Evolutionary conservation across 1,140 invertebrate genomes (phyloP), one percentile per base, ranked within the genome.

Genomic region (Zeugodacus cucurbitae): DNA sequence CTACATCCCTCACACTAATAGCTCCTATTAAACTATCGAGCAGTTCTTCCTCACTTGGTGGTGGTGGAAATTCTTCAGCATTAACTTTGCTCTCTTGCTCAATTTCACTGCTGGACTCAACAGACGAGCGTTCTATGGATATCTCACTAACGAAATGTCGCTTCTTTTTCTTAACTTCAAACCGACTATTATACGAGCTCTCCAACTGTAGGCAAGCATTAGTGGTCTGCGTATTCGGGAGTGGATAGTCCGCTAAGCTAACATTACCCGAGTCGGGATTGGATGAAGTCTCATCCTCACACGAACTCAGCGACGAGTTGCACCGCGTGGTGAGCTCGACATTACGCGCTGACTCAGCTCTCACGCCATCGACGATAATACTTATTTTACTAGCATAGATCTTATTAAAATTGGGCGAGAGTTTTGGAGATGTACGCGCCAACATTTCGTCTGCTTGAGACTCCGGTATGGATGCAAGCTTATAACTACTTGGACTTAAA

Each of bases 191-290:
- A 78, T 90, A 92, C 0, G 20, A 57, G 4, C 89, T 89, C 62
- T 90, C 90, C 32, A 93, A 87, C 44, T 92, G 90, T 22, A 93
- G 67, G 0, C 90, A 91, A 54, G 90, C 89, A 89, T 93, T 92
- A 37, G 88, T 89, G 17, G 44, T 70, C 3, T 54, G 59, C 32
- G 44, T n/a, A 14, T 14, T 64, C 8, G 29, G 37, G 14, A 87
- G 86, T 0, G 92, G 92, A 87, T 89, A 93, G 54, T 93, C 92
- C 5, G 91, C 90, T 41, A 93, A 89, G n/a, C 92, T 93, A 29
- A 91, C 92, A 89, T 91, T 93, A 10, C 92, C 92, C 34, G 92
- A 93, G 62, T 93, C 92, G 0, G 92, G 92, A 89, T 92, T 93
- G 1, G 92, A 93, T 2, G 92, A 93, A 22, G 89, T 91, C 59